These are phyloP conservation scores for Microdon myrmicae DNA, from an alignment of 2,888 invertebrate species.

Conservation along the genomic window DNA sequence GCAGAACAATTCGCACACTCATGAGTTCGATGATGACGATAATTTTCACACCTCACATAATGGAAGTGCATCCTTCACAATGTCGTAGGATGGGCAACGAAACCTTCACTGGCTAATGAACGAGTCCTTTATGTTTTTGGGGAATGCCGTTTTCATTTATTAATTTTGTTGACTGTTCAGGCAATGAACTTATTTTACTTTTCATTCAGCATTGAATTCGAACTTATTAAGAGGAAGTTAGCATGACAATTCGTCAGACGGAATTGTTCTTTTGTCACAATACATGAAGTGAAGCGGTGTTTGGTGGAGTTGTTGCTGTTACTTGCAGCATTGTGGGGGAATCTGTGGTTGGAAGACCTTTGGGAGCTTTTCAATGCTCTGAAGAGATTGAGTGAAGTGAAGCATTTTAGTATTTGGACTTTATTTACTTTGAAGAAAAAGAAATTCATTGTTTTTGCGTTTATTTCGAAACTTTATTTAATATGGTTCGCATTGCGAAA, in stretches of 20 bases:
- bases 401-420: too few relatives aligned
- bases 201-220: conserved; percentile 1
- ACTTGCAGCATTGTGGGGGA: too few relatives aligned
- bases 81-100: conserved; percentile 10
- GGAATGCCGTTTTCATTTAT: conserved; percentile 1
- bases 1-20: conserved; percentile 30
- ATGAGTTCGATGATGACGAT: conserved; percentile 36
- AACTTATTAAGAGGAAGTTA: conserved; percentile 9
- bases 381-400: background rate
- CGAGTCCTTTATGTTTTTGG: background rate
- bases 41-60: conserved; percentile 49
- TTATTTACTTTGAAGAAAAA: too few relatives aligned
- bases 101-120: conserved; percentile 29
- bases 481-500: conserved; percentile 10
- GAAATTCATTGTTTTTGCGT: background rate
- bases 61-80: conserved; percentile 24
- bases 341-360: background rate
- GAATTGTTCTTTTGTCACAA: background rate
- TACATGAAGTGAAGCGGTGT: background rate
- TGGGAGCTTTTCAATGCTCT: background rate
- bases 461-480: background rate
- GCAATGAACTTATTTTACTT: conserved; percentile 3
- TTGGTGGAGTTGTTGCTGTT: background rate
- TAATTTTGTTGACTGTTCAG: conserved; percentile 1
- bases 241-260: conserved; percentile 15